Evolutionary conservation across 2,888 invertebrate species (phyloP), one percentile per base, ranked within the genome.

Genomic region (Spisula subtruncata): DNA sequence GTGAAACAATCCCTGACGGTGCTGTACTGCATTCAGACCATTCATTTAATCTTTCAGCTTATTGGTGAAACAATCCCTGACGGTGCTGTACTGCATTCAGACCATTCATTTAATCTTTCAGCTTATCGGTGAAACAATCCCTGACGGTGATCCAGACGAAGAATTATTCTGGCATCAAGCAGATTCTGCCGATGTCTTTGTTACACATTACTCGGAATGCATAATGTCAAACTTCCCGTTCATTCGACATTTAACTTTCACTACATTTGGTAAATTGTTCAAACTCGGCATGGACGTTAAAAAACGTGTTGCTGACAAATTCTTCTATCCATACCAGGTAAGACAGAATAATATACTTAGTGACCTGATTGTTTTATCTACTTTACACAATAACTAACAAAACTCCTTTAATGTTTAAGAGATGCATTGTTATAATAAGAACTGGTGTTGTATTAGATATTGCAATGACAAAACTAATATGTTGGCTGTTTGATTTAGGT

Each of bases 141-240:
- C 56, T 5, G 82, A 83, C 20, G 32, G 18, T 18, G 82, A 83
- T 35, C 82, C 82, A 2, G 82, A 83, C 5, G 56, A 75, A 75
- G 8, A 75, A 14, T 32, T 75, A 4, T 75, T 75, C 75, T 75
- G 75, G 75, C 75, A 75, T 14, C 32, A 35, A 32, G 16, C 18
- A 5, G 75, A 75, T 14, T 18, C 32, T 5, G 35, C 20, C 0
- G 35, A 32, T 35, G 32, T 75, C 35, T 75, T 75, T 32, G 14
- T 75, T 6, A 5, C 16, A 29, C 75, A 25, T 20, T 35, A 60
- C 6, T n/a, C 54, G 18, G 56, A 83, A 12, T 12, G 54, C 29
- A 18, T 60, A 5, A 32, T 83, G 32, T 32, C 60, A 0, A 35
- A n/a, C 35, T 60, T 83, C 12, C 82, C 82, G 0, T 35, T 60